phyloP scores from a whole-genome alignment of 2,797 vertebrate genomes.

The Threskiornis aethiopicus region DNA sequence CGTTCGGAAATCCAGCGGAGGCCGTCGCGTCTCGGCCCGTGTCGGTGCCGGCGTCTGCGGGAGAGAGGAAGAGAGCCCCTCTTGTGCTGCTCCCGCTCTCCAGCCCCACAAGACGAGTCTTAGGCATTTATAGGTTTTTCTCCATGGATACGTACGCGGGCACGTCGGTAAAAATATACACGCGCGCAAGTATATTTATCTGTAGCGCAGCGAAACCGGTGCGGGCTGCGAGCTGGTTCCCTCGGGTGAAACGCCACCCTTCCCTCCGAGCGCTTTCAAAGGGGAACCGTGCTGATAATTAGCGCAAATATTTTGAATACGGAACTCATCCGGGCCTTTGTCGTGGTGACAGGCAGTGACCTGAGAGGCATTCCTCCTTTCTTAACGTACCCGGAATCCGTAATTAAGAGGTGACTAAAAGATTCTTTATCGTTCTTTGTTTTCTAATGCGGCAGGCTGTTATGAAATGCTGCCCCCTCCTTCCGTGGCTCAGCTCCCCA shows the following conservation, averaged over 20 bases:
- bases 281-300: constrained; percentile 50
- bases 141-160: constrained; percentile 56
- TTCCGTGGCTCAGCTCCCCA: not conserved
- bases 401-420: constrained; percentile 65
- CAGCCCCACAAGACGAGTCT: constrained; percentile 5
- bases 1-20: not conserved
- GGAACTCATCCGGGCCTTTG: constrained; percentile 59
- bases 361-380: constrained; percentile 46
- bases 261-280: constrained; percentile 21
- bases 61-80: not conserved
- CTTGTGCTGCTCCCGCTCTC: not conserved
- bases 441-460: constrained; percentile 35
- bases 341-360: constrained; percentile 53
- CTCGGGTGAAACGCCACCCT: constrained; percentile 25
- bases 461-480: constrained; percentile 48
- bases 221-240: constrained; percentile 35
- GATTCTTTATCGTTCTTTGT: constrained; percentile 49
- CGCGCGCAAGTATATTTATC: constrained; percentile 45
- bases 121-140: constrained; percentile 61
- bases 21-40: accelerated
- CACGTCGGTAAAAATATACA: constrained; percentile 58
- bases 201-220: not conserved
- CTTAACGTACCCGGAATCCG: constrained; percentile 2
- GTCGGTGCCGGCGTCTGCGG: not conserved
- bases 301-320: constrained; percentile 68